A percentile compares a stretch with the other conserved stretches of the same genome.
These are phyloP conservation scores for Channa argus DNA, from an alignment of 2,113 vertebrate species.

Conservation along the genomic window DNA sequence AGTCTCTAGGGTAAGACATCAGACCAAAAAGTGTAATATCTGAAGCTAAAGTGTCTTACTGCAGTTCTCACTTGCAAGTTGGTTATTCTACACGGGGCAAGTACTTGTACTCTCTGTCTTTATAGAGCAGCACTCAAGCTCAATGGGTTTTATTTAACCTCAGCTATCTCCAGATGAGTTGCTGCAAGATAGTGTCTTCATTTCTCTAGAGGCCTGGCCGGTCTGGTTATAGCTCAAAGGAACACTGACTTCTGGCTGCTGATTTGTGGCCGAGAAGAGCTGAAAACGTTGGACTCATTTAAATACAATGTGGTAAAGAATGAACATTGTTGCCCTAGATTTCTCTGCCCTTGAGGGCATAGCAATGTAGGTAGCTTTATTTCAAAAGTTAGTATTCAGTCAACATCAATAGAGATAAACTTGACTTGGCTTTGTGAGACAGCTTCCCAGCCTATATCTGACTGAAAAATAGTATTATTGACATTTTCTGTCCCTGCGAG, in stretches of 20 bases:
- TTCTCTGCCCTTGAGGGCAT: conserved; percentile 48
- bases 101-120: conserved; percentile 38
- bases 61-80: conserved; percentile 34
- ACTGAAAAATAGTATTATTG: conserved; percentile 42
- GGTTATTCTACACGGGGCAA: conserved; percentile 39
- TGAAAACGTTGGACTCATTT: conserved; percentile 51
- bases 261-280: conserved; percentile 43
- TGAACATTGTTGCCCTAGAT: conserved; percentile 49
- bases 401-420: conserved; percentile 33
- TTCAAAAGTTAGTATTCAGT: conserved; percentile 47
- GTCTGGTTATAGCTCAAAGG: conserved; percentile 50
- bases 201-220: conserved; percentile 45
- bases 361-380: conserved; percentile 30
- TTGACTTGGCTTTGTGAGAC: conserved; percentile 24
- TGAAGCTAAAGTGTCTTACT: conserved; percentile 35
- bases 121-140: conserved; percentile 44
- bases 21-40: conserved; percentile 48
- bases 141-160: conserved; percentile 71
- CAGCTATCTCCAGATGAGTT: conserved; percentile 57
- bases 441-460: conserved; percentile 5
- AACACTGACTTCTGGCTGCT: conserved; percentile 54
- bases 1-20: conserved; percentile 26
- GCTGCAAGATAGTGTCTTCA: conserved; percentile 46
- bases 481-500: conserved; percentile 34
- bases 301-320: conserved; percentile 41